phyloP scores from a whole-genome alignment of 2,888 invertebrate genomes.

The Hedya salicella region DNA sequence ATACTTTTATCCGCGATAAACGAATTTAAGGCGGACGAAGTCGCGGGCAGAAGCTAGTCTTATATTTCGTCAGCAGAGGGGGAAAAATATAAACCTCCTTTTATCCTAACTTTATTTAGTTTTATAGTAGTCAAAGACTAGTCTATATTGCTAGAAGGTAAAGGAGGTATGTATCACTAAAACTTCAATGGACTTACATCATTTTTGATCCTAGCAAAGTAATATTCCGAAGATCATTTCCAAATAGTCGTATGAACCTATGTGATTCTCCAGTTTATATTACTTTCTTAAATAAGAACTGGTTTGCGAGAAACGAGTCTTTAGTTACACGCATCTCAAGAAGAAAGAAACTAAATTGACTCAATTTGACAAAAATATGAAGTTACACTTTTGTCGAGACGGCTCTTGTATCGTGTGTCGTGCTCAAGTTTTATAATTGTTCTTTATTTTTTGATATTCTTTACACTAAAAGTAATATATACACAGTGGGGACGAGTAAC shows the following conservation, averaged over 20 bases:
- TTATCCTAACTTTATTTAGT: too few species aligned
- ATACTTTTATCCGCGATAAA: too few species aligned
- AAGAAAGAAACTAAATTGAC: not conserved
- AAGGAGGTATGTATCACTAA: too few species aligned
- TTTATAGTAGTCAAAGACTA: too few species aligned
- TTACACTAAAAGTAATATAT: not conserved
- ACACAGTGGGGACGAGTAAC: not conserved
- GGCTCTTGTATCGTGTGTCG: conserved; percentile 17
- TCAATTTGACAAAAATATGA: not conserved
- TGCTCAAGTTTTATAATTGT: not conserved
- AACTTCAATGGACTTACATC: too few species aligned
- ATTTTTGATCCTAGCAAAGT: too few species aligned
- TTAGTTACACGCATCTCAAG: not conserved
- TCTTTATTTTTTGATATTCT: not conserved
- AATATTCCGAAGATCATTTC: too few species aligned
- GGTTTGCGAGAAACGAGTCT: not conserved
- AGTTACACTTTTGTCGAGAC: conserved; percentile 6
- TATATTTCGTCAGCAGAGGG: too few species aligned
- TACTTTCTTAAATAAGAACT: not conserved
- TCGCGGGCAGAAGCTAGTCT: too few species aligned
- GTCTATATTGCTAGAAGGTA: too few species aligned
- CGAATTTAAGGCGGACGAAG: too few species aligned
- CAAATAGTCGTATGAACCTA: not conserved
- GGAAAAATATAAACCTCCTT: too few species aligned
- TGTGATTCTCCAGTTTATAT: not conserved